Evolutionary conservation across 2,113 vertebrate species (phyloP), one percentile per base, ranked within the genome.

Genomic region (Entosphenus tridentatus): DNA sequence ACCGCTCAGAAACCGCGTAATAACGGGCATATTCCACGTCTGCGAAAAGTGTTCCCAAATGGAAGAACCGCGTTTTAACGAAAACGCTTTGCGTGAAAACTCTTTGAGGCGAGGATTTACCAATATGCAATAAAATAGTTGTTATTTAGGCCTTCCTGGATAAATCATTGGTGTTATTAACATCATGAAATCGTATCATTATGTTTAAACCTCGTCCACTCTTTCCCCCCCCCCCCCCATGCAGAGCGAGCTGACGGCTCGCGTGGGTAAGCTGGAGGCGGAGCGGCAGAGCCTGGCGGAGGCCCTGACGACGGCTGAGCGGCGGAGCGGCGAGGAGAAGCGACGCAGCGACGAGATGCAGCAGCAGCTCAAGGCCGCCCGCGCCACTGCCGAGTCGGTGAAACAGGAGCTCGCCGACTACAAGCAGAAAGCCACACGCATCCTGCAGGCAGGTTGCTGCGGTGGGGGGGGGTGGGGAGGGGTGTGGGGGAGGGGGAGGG

Each of bases 351-450:
- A 95, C 1, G 88, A 93, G 13, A 71, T 86, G 7, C 88, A 91
- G 68, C 87, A 93, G 75, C 88, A 92, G 72, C 73, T 83, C 71
- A 90, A 83, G 78, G 75, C 75, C 10, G 75, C 78, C 58, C 88
- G 84, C 76, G 75, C 76, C 10, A 79, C 75, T 57, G 72, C 85
- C 2, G 90, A 96, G 70, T 78, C 80, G 16, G 78, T 80, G 57
- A 95, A 84, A 74, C 89, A 88, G 73, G 92, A 98, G 62, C 70
- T 98, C 56, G 73, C 80, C 10, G 93, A 98, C 75, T 98, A 98
- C 75, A 98, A 97, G 73, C 86, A 95, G 69, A 98, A 98, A 76
- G 93, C 93, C 11, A 84, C 92, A 2, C 84, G 93, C 18, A 97
- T 98, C 70, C 84, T 98, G 14, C 92, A 97, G 70, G 93, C 96